Evolutionary conservation across 2,888 invertebrate species (phyloP), one percentile per base, ranked within the genome.

Genomic region (Microctonus aethiopoides): DNA sequence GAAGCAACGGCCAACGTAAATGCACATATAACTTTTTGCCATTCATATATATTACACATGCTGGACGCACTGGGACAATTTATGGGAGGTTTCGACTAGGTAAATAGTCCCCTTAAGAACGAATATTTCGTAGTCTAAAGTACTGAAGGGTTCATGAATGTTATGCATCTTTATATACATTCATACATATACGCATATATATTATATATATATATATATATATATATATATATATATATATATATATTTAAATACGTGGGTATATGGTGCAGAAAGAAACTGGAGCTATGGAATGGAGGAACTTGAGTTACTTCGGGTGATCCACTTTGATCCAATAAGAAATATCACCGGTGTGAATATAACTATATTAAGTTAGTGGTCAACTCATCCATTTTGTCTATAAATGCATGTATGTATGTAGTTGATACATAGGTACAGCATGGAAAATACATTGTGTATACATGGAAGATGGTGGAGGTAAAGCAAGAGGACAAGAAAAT

Each of bases 301-400:
- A 64, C 52, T 54, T 54, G 34, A 64, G 64, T 54, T 64, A 64
- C 64, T 64, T 64, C 54, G 34, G 52, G 64, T 20, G 34, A 34
- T 64, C 29, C 36, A 20, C 64, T 64, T 64, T 54, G 64, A 64
- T 64, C 64, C 54, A 34, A 64, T 64, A 36, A 64, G 64, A 54
- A 64, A 54, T 34, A 54, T 36, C 24, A 29, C 29, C 46, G 46
- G 41, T n/a, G 24, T 4, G 46, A 6, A 22, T 32, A 54, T 29
- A 51, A 29, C 41, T 20, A 52, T 29, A 29, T 29, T 9, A 52
- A 54, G 22, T 36, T 22, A 16, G 29, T 32, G 29, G 29, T 39
- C 24, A 29, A n/a, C 32, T 34, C 64, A 24, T 20, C 36, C 11
- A 20, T 34, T 22, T 60, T n/a, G 16, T 16, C 9, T n/a, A 46